Conservation (phyloP, 2,113 vertebrate species). For the Heterotilapia buettikoferi region DNA sequence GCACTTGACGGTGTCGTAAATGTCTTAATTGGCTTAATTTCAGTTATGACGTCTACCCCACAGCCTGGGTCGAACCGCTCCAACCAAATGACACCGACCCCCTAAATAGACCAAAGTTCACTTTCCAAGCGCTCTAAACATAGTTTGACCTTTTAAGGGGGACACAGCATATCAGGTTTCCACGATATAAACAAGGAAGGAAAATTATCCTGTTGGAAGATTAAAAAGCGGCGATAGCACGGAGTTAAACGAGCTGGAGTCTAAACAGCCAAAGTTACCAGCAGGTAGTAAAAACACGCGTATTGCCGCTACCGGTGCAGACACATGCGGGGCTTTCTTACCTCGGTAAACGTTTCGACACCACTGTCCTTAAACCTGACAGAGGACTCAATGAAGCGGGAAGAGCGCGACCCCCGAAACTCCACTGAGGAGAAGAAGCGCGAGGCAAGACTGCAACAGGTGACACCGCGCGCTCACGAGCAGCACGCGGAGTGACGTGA, state of each 20-base stretch:
- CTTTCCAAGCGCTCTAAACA: constrained; percentile 20
- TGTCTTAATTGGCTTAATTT: background rate
- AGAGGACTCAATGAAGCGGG: background rate
- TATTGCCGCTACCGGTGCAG: background rate
- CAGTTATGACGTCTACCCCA: background rate
- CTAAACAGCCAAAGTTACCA: background rate
- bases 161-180: background rate
- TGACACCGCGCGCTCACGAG: constrained; percentile 42
- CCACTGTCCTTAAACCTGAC: background rate
- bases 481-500: background rate
- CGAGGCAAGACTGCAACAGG: constrained; percentile 25
- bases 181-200: background rate
- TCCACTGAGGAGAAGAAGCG: background rate
- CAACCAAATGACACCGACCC: background rate
- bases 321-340: background rate
- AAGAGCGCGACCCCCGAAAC: background rate
- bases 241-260: background rate
- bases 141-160: constrained; percentile 23
- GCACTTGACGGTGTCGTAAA: background rate
- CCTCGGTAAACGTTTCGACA: background rate
- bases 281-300: background rate
- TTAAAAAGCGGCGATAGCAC: background rate
- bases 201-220: background rate
- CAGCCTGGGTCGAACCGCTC: background rate
- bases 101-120: constrained; percentile 18